These are phyloP conservation scores for Ricordea florida DNA, from an alignment of 92 coral and sea anemone species.

Conservation along the genomic window DNA sequence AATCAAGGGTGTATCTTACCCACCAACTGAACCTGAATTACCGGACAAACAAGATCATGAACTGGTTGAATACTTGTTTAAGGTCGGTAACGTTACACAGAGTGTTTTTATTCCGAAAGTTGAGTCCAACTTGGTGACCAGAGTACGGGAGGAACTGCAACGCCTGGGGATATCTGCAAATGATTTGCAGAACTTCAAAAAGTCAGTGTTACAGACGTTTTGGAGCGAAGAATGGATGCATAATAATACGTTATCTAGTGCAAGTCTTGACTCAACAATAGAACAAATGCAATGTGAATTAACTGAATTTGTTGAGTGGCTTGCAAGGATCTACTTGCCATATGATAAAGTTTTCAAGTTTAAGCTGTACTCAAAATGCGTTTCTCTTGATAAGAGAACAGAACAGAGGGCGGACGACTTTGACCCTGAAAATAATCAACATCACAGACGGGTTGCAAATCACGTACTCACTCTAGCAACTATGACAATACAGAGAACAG, in stretches of 20 bases:
- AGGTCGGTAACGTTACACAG: conserved; percentile 1
- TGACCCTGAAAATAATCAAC: neutral
- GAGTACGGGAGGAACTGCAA: neutral
- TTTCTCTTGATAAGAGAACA: neutral
- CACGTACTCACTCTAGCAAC: conserved; percentile 18
- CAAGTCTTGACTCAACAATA: neutral
- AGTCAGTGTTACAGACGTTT: neutral
- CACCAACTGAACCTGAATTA: conserved; percentile 69
- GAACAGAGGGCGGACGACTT: neutral
- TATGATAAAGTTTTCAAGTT: neutral
- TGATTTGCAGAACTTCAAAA: neutral
- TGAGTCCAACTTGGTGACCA: neutral
- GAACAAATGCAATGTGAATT: neutral
- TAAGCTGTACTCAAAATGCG: neutral
- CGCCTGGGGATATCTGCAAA: neutral
- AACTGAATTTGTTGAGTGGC: conserved; percentile 5
- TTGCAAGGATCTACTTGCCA: conserved; percentile 7
- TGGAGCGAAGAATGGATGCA: neutral
- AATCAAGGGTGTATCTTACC: conserved; percentile 39
- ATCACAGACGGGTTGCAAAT: conserved; percentile 11
- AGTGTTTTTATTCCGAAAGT: conserved; percentile 4
- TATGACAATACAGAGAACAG: conserved; percentile 19
- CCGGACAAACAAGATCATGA: conserved; percentile 17
- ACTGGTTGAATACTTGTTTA: conserved; percentile 26
- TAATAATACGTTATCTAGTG: no score